Evolutionary conservation across 2,888 invertebrate species (phyloP).

Genomic region (Drosophila meridionalis): DNA sequence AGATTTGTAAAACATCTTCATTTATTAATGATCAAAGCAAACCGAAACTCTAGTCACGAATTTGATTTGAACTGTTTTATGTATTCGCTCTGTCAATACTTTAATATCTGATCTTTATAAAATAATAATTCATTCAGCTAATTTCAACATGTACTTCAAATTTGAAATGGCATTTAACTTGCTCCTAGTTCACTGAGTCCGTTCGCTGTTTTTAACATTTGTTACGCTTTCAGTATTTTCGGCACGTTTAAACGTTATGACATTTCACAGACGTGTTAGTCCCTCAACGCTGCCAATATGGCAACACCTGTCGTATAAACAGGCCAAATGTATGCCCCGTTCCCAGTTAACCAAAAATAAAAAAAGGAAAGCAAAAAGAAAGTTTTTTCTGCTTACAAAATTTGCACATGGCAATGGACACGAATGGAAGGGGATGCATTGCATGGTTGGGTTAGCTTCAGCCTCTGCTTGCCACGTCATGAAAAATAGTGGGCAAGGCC

Average conservation of each 20-base stretch:
- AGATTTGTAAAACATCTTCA: not conserved
- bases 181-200: constrained; percentile 21
- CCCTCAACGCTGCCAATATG: constrained; percentile 68
- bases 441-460: constrained; percentile 6
- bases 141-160: constrained; percentile 4
- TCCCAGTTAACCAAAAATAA: constrained; percentile 6
- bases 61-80: not conserved
- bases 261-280: constrained; percentile 78
- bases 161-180: constrained; percentile 19
- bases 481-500: constrained; percentile 36
- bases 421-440: constrained; percentile 21
- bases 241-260: constrained; percentile 83
- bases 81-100: not conserved
- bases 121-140: not conserved
- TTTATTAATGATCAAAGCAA: not conserved
- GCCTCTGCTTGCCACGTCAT: constrained; percentile 11
- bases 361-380: constrained; percentile 23
- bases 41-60: not conserved
- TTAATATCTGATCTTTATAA: not conserved
- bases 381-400: constrained; percentile 49
- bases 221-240: constrained; percentile 64
- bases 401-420: constrained; percentile 52
- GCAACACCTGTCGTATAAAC: constrained; percentile 79
- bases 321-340: constrained; percentile 39
- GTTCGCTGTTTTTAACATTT: constrained; percentile 21